Base-by-base conservation (phyloP, 2,113 vertebrate genomes). In the Chaenogobius annularis region DNA sequence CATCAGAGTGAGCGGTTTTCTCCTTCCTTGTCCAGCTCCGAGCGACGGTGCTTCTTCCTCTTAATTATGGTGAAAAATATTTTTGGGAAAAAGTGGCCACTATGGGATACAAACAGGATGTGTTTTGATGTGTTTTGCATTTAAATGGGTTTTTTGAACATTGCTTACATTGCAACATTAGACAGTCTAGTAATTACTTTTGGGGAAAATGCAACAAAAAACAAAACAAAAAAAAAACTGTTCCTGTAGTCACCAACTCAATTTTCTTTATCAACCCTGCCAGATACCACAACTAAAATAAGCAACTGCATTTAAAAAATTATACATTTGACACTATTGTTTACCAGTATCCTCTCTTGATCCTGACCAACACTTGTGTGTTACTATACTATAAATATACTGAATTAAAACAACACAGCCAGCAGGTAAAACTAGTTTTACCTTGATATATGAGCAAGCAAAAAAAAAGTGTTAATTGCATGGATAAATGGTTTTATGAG, bases 21-120 rank as follows among this genome's bases (percentile, higher is more conserved):
- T 91, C 87, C 89, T 83, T 77, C 81, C 79, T 78, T 72, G 73
- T 87, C 82, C 84, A 70, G 73, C 82, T 86, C 79, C 77, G 3
- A 80, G 61, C 71, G 73, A 72, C 43, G 20, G 64, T 46, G 44
- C 62, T 72, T 73, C 81, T 78, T 83, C 80, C 77, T 85, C 67
- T 59, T 58, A 35, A 77, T 80, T 70, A 73, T 66, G 77, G 68
- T 47, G 35, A 40, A 70, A 75, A 58, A 23, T 19, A 67, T 52
- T 68, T 46, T 78, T 43, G 14, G 23, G 17, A 46, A 3, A 6
- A 31, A 1, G 47, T 1, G 7, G 55, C 72, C 62, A 44, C 43
- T 55, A 56, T 19, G 44, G 66, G 66, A 50, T 43, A 66, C 19
- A 26, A 66, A 63, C 66, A 54, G 66, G 66, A 78, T 63, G 55